phyloP scores from a whole-genome alignment of 2,888 invertebrate genomes.

The Cantharis rufa region DNA sequence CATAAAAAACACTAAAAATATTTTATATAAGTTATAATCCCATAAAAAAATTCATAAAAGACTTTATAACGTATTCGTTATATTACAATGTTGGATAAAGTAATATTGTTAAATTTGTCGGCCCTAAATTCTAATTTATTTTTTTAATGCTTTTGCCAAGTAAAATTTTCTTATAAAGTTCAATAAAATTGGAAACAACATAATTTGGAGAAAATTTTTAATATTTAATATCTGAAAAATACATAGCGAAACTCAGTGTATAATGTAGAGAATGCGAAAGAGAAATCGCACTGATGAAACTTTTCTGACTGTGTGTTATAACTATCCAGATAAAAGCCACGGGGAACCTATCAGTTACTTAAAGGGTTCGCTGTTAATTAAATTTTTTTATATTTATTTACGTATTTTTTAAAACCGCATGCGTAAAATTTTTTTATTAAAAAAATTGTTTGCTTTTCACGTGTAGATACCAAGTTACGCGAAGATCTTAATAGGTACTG shows the following conservation, averaged over 20 bases:
- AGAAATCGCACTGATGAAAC: neutral
- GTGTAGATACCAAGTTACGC: neutral
- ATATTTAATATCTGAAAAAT: neutral
- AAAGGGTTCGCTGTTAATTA: neutral
- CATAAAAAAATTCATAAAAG: neutral
- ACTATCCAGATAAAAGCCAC: neutral
- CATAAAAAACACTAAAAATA: neutral
- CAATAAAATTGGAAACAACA: neutral
- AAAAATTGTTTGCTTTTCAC: neutral
- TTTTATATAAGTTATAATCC: neutral
- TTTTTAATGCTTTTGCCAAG: neutral
- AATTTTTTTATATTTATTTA: neutral
- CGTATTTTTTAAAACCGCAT: neutral
- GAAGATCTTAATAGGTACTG: conserved; percentile 3
- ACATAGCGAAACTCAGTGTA: neutral
- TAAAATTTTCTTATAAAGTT: neutral
- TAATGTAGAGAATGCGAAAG: no score
- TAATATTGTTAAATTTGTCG: neutral
- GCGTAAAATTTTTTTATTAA: neutral
- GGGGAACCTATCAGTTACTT: neutral
- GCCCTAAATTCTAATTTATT: neutral
- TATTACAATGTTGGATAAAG: neutral
- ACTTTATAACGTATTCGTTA: neutral
- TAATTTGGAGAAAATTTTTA: neutral
- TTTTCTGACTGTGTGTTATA: neutral